These are phyloP conservation scores for Amphimallon solstitiale DNA, from an alignment of 2,888 invertebrate species.

Conservation along the genomic window DNA sequence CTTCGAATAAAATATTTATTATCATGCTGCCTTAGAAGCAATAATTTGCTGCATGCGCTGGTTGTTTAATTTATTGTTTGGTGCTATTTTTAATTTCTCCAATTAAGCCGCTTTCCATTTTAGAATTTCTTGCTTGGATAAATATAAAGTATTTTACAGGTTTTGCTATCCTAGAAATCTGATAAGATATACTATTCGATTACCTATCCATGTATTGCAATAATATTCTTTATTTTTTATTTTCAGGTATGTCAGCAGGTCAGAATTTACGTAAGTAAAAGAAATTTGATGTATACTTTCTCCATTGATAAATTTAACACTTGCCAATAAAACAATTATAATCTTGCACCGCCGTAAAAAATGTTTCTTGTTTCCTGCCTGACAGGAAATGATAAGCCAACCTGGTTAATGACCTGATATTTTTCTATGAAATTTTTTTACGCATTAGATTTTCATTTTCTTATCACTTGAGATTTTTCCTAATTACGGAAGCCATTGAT, in stretches of 20 bases:
- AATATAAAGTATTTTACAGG: no score
- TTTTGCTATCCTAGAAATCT: no score
- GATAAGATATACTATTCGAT: not conserved
- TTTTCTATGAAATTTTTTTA: constrained; percentile 18
- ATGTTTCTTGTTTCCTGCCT: constrained; percentile 13
- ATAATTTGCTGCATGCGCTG: no score
- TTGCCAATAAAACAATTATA: not conserved
- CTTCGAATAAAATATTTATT: no score
- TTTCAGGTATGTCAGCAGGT: constrained; percentile 1
- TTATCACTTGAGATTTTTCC: not conserved
- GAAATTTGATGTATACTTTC: not conserved
- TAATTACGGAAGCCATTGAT: no score
- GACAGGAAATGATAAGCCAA: constrained; percentile 28
- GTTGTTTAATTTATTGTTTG: no score
- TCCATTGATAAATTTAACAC: not conserved
- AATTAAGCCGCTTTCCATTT: no score
- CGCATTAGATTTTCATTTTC: constrained; percentile 13
- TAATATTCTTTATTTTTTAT: not conserved
- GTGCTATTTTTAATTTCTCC: no score
- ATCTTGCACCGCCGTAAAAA: not conserved
- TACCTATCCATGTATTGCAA: not conserved
- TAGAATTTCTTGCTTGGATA: not conserved
- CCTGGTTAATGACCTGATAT: constrained; percentile 22
- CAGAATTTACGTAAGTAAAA: not conserved
- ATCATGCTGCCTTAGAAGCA: no score